These are phyloP conservation scores for Oryctolagus cuniculus DNA, from an alignment of 2,113 vertebrate genomes.

Conservation along the genomic window mOryCun1.1 NC_091436.1:85305001-85305500, in stretches of 20 bases:
- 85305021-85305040: constrained; percentile 72
- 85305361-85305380: constrained; percentile 75
- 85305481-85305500: constrained; percentile 39
- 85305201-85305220: constrained; percentile 94
- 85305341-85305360: constrained; percentile 95
- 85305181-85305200: constrained; percentile 91
- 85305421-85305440: constrained; percentile 19
- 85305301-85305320: constrained; percentile 94
- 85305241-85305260: constrained; percentile 92
- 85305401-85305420: constrained; percentile 13
- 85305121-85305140: background rate
- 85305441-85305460: constrained; percentile 18
- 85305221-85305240: constrained; percentile 95
- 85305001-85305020: constrained; percentile 97
- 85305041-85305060: constrained; percentile 68
- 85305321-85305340: constrained; percentile 94
- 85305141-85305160: constrained; percentile 10
- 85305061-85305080: constrained; percentile 57
- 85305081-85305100: constrained; percentile 35
- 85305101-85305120: constrained; percentile 52
- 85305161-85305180: constrained; percentile 59
- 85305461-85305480: constrained; percentile 58
- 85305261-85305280: constrained; percentile 94
- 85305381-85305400: constrained; percentile 69
- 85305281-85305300: constrained; percentile 95